Evolutionary conservation across 2,888 invertebrate genomes (phyloP).

Genomic region (Acanthopleura granulata): DNA sequence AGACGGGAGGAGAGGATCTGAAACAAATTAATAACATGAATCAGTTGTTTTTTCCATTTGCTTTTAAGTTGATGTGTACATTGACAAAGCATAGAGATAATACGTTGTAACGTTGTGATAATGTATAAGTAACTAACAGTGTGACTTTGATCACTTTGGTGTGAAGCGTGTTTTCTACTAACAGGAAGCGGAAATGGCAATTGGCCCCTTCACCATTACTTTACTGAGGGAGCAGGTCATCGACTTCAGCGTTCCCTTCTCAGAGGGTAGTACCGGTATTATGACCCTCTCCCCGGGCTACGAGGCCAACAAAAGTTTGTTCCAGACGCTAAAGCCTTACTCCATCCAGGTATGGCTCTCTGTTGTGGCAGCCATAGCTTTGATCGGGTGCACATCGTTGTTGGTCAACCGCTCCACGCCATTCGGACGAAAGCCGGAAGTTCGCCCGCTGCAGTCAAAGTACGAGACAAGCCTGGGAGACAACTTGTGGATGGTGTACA

Average conservation of each 20-base stretch:
- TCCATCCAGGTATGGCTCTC: neutral
- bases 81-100: too few relatives aligned
- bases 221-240: slow-evolving; percentile 4
- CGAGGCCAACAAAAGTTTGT: neutral
- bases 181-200: slow-evolving; percentile 15
- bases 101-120: too few relatives aligned
- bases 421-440: too few relatives aligned
- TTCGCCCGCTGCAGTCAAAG: too few relatives aligned
- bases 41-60: too few relatives aligned
- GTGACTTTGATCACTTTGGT: too few relatives aligned
- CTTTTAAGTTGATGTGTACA: too few relatives aligned
- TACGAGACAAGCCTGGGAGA: slow-evolving; percentile 5
- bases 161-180: too few relatives aligned
- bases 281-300: neutral
- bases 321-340: slow-evolving; percentile 1
- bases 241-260: slow-evolving; percentile 15
- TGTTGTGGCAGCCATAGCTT: neutral
- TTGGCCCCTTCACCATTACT: slow-evolving; percentile 10
- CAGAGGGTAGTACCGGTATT: slow-evolving; percentile 12
- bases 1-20: too few relatives aligned
- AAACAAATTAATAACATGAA: too few relatives aligned
- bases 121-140: too few relatives aligned
- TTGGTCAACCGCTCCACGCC: slow-evolving; percentile 15
- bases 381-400: neutral
- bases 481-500: slow-evolving; percentile 12